phyloP scores from a whole-genome alignment of 2,797 vertebrate genomes.

The Urocyon cinereoargenteus region DNA sequence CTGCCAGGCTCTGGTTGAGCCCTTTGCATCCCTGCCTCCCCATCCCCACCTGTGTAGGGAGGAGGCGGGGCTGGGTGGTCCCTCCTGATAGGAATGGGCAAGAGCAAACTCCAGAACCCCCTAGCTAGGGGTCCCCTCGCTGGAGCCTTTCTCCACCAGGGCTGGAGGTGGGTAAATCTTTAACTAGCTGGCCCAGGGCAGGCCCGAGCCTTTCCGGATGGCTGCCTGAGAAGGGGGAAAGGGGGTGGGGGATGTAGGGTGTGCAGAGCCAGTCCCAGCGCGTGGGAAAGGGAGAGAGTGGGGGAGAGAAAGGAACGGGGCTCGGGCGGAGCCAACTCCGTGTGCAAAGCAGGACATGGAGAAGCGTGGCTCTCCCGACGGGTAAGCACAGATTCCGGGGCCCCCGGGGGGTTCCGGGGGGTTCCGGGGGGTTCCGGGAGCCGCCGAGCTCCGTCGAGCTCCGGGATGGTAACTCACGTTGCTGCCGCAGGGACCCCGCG shows the following conservation, averaged over 20 bases:
- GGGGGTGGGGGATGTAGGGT: neutral
- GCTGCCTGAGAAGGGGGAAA: neutral
- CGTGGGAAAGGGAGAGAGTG: neutral
- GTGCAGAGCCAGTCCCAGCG: neutral
- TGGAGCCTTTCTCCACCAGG: neutral
- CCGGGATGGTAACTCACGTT: fast-evolving
- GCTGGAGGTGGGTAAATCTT: conserved; percentile 78
- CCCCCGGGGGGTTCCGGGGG: fast-evolving
- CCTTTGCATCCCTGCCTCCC: neutral
- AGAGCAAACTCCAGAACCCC: neutral
- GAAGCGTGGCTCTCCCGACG: conserved; percentile 73
- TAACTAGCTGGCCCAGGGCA: conserved; percentile 71
- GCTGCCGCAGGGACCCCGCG: conserved; percentile 71
- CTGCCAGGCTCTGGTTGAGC: neutral
- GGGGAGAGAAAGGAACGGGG: neutral
- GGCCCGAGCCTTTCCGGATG: conserved; percentile 73
- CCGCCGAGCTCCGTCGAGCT: too few relatives aligned
- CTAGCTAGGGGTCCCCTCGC: neutral
- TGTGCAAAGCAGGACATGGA: conserved; percentile 71
- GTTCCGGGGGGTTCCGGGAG: too few relatives aligned
- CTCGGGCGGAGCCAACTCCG: neutral
- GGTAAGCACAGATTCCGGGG: conserved; percentile 58
- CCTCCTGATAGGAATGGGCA: neutral
- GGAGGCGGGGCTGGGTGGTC: neutral
- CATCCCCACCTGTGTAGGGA: neutral